Evolutionary conservation across 2,113 vertebrate genomes (phyloP).

Genomic region (Leptodactylus fuscus): DNA sequence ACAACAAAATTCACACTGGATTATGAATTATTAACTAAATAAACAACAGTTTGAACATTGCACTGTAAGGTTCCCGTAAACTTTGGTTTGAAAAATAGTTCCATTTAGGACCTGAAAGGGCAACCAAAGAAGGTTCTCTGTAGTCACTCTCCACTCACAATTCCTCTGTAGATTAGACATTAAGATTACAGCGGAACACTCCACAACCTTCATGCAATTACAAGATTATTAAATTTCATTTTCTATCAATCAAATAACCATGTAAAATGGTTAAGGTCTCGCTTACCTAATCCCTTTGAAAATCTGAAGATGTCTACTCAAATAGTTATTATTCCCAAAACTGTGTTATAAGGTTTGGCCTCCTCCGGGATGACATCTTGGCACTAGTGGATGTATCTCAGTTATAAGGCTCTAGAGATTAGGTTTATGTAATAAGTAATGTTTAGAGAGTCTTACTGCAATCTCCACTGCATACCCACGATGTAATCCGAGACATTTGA

Average conservation of each 20-base stretch:
- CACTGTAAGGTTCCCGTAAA: too few relatives aligned
- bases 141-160: background rate
- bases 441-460: background rate
- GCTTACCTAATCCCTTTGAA: slow-evolving; percentile 18
- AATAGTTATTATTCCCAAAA: background rate
- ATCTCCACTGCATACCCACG: background rate
- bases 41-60: too few relatives aligned
- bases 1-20: too few relatives aligned
- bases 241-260: slow-evolving; percentile 35
- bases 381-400: background rate
- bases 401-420: background rate
- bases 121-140: too few relatives aligned
- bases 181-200: background rate
- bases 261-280: slow-evolving; percentile 17
- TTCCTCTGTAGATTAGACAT: background rate
- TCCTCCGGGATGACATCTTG: background rate
- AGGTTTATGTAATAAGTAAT: slow-evolving; percentile 18
- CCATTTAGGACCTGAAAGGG: too few relatives aligned
- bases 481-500: background rate
- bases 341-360: background rate
- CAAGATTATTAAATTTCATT: slow-evolving; percentile 21
- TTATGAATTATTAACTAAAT: too few relatives aligned
- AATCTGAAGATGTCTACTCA: background rate
- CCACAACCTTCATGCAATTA: slow-evolving; percentile 4
- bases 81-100: too few relatives aligned